Conservation (phyloP, 2,888 invertebrate genomes). For the Tipula confusa region DNA sequence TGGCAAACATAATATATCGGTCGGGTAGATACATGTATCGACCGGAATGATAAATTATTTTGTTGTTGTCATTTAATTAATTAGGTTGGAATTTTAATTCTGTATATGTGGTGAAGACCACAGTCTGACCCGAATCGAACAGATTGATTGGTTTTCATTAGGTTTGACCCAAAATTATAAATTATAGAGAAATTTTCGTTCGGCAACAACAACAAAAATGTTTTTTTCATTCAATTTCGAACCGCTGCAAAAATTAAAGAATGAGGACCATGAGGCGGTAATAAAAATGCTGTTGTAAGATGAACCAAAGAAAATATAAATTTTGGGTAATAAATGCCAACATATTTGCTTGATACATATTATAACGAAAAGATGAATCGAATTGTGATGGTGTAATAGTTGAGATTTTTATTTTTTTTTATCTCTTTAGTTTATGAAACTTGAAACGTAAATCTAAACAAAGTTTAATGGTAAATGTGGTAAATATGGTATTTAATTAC, state of each 20-base stretch:
- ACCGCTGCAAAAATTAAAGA: not conserved
- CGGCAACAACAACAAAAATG: not conserved
- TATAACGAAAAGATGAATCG: not conserved
- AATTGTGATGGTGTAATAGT: not conserved
- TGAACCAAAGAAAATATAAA: too few species aligned
- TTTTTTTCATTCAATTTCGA: not conserved
- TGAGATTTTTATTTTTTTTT: not conserved
- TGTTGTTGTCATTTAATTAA: too few species aligned
- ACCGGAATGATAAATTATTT: too few species aligned
- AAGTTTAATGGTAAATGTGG: not conserved
- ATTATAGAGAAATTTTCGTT: not conserved
- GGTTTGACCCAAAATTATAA: not conserved
- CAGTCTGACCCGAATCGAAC: not conserved
- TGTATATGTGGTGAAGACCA: too few species aligned
- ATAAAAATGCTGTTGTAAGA: not conserved
- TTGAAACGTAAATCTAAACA: not conserved
- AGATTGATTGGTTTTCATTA: not conserved
- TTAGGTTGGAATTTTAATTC: too few species aligned
- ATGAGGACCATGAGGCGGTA: not conserved
- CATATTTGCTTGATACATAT: not conserved
- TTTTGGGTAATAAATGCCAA: too few species aligned
- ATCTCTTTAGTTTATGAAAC: not conserved
- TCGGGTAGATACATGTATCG: too few species aligned
- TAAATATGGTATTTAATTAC: not conserved
- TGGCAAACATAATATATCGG: too few species aligned